A percentile compares a stretch with the other conserved stretches of the same genome.
phyloP scores from a whole-genome alignment of 23 tunicate genomes.

The Phallusia fumigata region DNA sequence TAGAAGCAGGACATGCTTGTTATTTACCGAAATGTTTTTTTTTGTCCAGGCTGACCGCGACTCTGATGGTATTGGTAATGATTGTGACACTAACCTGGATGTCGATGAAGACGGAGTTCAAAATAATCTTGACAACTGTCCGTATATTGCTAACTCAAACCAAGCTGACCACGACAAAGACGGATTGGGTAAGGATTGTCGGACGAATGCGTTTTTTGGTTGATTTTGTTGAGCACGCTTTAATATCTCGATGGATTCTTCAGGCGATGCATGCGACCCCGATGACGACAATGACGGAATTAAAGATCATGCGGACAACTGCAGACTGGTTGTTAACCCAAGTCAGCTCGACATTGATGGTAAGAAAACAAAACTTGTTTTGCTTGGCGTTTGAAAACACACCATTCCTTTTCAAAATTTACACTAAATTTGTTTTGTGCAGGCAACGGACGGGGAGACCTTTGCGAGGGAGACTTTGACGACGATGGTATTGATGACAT shows the following conservation, averaged over 20 bases:
- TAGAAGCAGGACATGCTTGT: no score
- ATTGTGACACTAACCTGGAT: slow-evolving; percentile 76
- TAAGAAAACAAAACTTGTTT: not conserved
- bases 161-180: slow-evolving; percentile 89
- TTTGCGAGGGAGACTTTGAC: slow-evolving; percentile 88
- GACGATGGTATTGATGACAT: slow-evolving; percentile 70
- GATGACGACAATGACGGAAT: slow-evolving; percentile 97
- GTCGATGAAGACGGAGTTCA: slow-evolving; percentile 83
- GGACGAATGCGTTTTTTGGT: no score
- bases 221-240: no score
- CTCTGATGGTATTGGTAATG: slow-evolving; percentile 80
- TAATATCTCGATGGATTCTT: not conserved
- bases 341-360: slow-evolving; percentile 80
- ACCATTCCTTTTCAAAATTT: no score
- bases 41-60: slow-evolving; percentile 69
- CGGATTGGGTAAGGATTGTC: slow-evolving; percentile 55
- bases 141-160: slow-evolving; percentile 70
- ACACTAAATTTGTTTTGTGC: no score
- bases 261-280: slow-evolving; percentile 89
- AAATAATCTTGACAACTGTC: slow-evolving; percentile 86
- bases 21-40: not conserved
- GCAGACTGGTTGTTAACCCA: slow-evolving; percentile 83
- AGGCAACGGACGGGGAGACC: slow-evolving; percentile 92
- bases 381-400: no score
- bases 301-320: slow-evolving; percentile 86